Conservation (phyloP, 2,888 invertebrate species). For the Acronicta psi region DNA sequence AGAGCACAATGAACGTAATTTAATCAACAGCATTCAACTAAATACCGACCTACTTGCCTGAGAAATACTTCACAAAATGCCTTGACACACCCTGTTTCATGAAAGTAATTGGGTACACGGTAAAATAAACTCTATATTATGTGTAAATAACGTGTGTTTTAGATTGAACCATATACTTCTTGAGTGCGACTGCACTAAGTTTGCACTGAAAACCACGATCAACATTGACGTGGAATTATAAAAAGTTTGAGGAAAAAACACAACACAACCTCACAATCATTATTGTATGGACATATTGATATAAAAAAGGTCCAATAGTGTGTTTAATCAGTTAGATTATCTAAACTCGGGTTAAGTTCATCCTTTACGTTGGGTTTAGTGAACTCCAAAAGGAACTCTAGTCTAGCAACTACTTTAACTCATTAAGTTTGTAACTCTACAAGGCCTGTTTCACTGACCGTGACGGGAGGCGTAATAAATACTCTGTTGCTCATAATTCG, state of each 20-base stretch:
- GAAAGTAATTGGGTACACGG: slow-evolving; percentile 25
- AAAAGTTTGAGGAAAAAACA: slow-evolving; percentile 34
- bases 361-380: background rate
- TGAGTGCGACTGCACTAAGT: slow-evolving; percentile 70
- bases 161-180: slow-evolving; percentile 13
- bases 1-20: slow-evolving; percentile 42
- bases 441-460: too few relatives aligned
- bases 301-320: slow-evolving; percentile 2
- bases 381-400: slow-evolving; percentile 6
- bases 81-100: slow-evolving; percentile 34
- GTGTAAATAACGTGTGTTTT: slow-evolving; percentile 5
- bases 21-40: slow-evolving; percentile 22
- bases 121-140: slow-evolving; percentile 22
- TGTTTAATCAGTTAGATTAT: background rate
- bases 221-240: slow-evolving; percentile 30
- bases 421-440: background rate
- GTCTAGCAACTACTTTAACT: background rate
- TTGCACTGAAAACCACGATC: slow-evolving; percentile 63
- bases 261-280: slow-evolving; percentile 1
- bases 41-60: slow-evolving; percentile 31
- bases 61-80: slow-evolving; percentile 43
- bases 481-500: too few relatives aligned
- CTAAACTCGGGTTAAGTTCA: background rate
- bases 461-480: too few relatives aligned
- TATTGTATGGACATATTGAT: slow-evolving; percentile 11